Percentiles rank a stretch among this genome's conserved stretches.
These are phyloP conservation scores for Choloepus didactylus DNA, from an alignment of 2,797 vertebrate genomes.

Conservation along the genomic window DNA sequence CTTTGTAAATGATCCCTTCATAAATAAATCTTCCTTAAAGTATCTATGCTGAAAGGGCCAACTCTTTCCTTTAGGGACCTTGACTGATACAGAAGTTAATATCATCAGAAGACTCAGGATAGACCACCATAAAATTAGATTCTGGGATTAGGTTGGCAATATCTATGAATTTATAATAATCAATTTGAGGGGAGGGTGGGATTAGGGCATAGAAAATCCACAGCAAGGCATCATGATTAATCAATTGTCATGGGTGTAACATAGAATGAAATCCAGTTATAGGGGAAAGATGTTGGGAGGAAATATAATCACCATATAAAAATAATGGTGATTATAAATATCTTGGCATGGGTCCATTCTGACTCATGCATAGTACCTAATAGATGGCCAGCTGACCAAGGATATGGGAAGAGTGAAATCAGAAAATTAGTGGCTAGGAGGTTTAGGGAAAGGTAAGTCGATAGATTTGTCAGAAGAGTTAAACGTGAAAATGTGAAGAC, in stretches of 20 bases:
- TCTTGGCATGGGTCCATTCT: neutral
- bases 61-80: neutral
- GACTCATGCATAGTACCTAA: neutral
- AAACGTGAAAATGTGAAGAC: neutral
- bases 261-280: neutral
- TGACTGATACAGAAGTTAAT: conserved; percentile 2
- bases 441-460: neutral
- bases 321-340: neutral
- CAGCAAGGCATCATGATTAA: neutral
- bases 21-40: conserved; percentile 44
- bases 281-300: neutral
- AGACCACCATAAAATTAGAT: neutral
- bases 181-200: neutral
- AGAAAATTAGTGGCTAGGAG: neutral
- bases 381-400: neutral
- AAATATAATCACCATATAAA: neutral
- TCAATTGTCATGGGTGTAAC: neutral
- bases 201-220: neutral
- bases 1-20: neutral
- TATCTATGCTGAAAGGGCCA: neutral
- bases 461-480: neutral
- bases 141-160: neutral
- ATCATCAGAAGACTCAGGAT: neutral
- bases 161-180: neutral
- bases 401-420: neutral